Evolutionary conservation across 2,888 invertebrate species (phyloP).

Genomic region (Lasius platythorax): DNA sequence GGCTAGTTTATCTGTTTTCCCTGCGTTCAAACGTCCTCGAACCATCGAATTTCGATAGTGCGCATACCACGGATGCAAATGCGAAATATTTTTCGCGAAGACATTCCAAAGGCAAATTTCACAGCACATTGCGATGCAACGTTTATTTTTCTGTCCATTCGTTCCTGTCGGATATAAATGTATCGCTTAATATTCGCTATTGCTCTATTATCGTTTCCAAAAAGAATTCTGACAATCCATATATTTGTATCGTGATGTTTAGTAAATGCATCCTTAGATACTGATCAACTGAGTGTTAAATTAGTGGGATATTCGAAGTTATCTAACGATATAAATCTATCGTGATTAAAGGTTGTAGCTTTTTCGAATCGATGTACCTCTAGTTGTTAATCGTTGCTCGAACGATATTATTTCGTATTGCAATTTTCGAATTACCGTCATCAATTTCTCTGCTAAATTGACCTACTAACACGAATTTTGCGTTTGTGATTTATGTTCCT

Average conservation of each 20-base stretch:
- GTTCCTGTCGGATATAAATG: not conserved
- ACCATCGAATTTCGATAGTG: conserved; percentile 48
- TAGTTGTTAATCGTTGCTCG: conserved; percentile 16
- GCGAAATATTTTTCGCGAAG: conserved; percentile 39
- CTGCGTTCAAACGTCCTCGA: conserved; percentile 37
- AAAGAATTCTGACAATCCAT: not conserved
- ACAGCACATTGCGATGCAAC: not conserved
- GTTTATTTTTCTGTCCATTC: not conserved
- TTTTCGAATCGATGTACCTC: conserved; percentile 38
- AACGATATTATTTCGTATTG: conserved; percentile 4
- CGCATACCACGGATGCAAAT: conserved; percentile 29
- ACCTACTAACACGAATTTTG: conserved; percentile 13
- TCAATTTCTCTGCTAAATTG: conserved; percentile 32
- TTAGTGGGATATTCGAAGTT: not conserved
- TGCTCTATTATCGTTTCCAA: not conserved
- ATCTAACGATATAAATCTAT: conserved; percentile 24
- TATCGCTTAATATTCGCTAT: not conserved
- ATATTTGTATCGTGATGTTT: not conserved
- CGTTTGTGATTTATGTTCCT: conserved; percentile 8
- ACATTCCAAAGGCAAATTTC: conserved; percentile 25
- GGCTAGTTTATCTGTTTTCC: conserved; percentile 55
- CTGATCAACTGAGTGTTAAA: conserved; percentile 11
- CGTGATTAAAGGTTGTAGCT: conserved; percentile 17
- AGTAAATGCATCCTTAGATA: not conserved
- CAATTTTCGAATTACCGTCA: conserved; percentile 35